phyloP scores from a whole-genome alignment of 2,888 invertebrate species.

The Drosophila rellima region DNA sequence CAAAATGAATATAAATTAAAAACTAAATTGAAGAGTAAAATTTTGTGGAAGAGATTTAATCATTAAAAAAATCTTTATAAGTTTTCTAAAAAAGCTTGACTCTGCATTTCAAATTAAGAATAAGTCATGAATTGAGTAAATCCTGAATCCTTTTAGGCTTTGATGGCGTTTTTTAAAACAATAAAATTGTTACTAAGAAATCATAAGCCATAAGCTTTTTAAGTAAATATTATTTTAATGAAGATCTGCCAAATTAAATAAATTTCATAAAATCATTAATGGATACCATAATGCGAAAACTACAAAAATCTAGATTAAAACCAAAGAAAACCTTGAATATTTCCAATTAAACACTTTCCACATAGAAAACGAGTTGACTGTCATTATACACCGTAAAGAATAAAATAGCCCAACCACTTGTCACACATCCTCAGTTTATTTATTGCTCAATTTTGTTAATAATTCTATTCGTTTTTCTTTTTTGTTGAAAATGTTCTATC shows the following conservation, averaged over 20 bases:
- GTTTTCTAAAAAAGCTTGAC: background rate
- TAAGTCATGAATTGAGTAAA: background rate
- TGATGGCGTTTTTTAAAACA: no score
- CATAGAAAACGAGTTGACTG: background rate
- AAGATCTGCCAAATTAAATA: no score
- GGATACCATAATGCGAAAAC: no score
- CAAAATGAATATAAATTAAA: background rate
- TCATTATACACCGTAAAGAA: background rate
- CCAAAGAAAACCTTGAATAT: background rate
- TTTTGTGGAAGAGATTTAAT: background rate
- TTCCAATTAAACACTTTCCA: conserved; percentile 4
- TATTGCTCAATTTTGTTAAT: conserved; percentile 30
- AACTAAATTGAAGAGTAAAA: background rate
- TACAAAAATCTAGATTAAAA: background rate
- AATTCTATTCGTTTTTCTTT: conserved; percentile 23
- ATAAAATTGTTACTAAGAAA: no score
- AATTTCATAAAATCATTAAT: no score
- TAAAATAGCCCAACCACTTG: conserved; percentile 10
- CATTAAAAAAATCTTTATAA: background rate
- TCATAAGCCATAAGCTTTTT: no score
- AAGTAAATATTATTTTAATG: no score
- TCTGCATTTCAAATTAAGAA: background rate
- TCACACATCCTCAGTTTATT: conserved; percentile 20
- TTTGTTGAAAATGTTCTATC: conserved; percentile 20
- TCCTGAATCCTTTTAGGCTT: no score